These are phyloP conservation scores for Drosophila baimaii DNA, from an alignment of 1,140 invertebrate species.

Conservation along the genomic window DNA sequence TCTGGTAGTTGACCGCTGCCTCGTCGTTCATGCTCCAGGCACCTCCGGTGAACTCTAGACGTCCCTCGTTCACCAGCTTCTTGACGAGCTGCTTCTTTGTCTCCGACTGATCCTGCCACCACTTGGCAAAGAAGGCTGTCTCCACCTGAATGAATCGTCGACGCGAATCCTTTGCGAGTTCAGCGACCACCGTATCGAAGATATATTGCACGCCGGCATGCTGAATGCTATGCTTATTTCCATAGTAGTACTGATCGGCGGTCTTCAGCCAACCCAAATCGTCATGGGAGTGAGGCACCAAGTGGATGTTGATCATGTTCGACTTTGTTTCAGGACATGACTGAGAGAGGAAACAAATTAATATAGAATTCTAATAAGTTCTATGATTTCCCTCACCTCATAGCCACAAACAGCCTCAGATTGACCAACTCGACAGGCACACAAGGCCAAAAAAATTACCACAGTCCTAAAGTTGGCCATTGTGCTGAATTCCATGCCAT, in stretches of 20 bases:
- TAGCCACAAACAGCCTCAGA: slow-evolving; percentile 54
- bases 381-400: slow-evolving; percentile 29
- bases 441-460: slow-evolving; percentile 18
- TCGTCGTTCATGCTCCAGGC: slow-evolving; percentile 98
- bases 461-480: slow-evolving; percentile 4
- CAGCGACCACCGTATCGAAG: slow-evolving; percentile 93
- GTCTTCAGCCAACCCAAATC: slow-evolving; percentile 97
- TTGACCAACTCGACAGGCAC: neutral
- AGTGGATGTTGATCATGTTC: slow-evolving; percentile 91
- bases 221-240: slow-evolving; percentile 89
- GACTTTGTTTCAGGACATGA: slow-evolving; percentile 86
- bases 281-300: slow-evolving; percentile 93
- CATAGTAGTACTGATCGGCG: slow-evolving; percentile 96
- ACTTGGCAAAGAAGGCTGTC: slow-evolving; percentile 96
- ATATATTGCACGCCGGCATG: slow-evolving; percentile 95
- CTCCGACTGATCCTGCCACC: slow-evolving; percentile 93
- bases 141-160: slow-evolving; percentile 91
- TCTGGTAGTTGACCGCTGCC: slow-evolving; percentile 95
- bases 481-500: neutral
- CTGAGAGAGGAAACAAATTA: slow-evolving; percentile 82
- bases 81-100: slow-evolving; percentile 86
- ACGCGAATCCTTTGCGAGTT: slow-evolving; percentile 89
- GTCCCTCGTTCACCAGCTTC: slow-evolving; percentile 89
- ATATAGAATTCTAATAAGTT: neutral
- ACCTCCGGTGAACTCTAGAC: slow-evolving; percentile 94